A percentile compares a stretch with the other conserved stretches of the same genome.
These are phyloP conservation scores for Mythimna loreyi DNA, from an alignment of 2,888 invertebrate species.

Conservation along the genomic window DNA sequence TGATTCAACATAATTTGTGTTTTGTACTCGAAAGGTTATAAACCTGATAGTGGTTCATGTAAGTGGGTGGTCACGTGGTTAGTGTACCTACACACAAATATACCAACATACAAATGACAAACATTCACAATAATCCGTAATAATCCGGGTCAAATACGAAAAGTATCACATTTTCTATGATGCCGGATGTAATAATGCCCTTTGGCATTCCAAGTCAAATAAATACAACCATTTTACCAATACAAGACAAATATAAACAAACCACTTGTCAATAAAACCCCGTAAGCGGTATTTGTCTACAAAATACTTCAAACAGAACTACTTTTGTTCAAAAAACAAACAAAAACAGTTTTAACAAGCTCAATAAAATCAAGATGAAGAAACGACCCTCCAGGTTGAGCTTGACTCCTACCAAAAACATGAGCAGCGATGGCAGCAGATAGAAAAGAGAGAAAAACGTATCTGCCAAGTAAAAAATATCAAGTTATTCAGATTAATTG, in stretches of 20 bases:
- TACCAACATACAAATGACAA: neutral
- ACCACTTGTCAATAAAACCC: slow-evolving; percentile 9
- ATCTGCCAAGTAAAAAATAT: neutral
- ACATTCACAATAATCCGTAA: neutral
- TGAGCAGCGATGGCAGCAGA: too few relatives aligned
- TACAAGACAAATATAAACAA: slow-evolving; percentile 7
- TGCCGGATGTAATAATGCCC: neutral
- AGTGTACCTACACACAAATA: neutral
- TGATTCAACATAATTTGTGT: neutral
- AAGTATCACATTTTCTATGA: slow-evolving; percentile 1
- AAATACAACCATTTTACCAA: neutral
- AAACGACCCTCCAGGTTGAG: neutral
- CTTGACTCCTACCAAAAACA: too few relatives aligned
- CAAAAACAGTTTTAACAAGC: neutral
- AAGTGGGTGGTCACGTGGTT: too few relatives aligned
- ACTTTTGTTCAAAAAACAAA: neutral
- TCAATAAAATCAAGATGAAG: too few relatives aligned
- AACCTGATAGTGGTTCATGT: neutral
- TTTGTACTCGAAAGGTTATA: neutral
- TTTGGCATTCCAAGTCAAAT: neutral
- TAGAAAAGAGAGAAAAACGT: neutral
- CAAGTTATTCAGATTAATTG: too few relatives aligned
- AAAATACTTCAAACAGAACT: neutral
- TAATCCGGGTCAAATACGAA: neutral
- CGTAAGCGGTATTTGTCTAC: neutral